Percentiles rank a stretch among this genome's conserved stretches.
These are phyloP conservation scores for Drosophila antonietae DNA, from an alignment of 2,888 invertebrate species.

Conservation along the genomic window DNA sequence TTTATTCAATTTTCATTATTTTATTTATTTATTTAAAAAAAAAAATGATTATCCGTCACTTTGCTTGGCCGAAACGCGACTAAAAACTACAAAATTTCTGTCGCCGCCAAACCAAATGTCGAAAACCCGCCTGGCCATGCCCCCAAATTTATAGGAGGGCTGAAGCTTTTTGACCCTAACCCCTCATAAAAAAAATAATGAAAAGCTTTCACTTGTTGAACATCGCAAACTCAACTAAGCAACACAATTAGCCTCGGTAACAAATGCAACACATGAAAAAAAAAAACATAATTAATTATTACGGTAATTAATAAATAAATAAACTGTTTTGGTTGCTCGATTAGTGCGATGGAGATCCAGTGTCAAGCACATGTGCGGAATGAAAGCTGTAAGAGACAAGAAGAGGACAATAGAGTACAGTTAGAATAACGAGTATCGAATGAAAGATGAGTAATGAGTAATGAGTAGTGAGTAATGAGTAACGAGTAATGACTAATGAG, in stretches of 20 bases:
- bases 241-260: background rate
- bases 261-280: background rate
- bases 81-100: conserved; percentile 37
- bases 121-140: background rate
- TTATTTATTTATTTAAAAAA: background rate
- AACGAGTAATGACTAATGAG: background rate
- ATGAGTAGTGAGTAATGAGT: background rate
- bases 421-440: background rate
- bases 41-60: conserved; percentile 17
- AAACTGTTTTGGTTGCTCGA: background rate
- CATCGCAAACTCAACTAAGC: conserved; percentile 2
- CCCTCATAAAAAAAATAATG: background rate
- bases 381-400: background rate
- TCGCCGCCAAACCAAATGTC: conserved; percentile 24
- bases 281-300: background rate
- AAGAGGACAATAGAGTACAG: background rate
- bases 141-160: background rate
- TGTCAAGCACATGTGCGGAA: background rate
- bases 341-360: background rate
- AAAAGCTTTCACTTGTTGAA: conserved; percentile 52
- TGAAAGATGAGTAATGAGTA: background rate
- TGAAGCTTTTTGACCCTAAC: conserved; percentile 4
- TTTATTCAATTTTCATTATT: too few species aligned
- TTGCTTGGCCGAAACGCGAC: conserved; percentile 35
- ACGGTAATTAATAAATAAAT: background rate